These are phyloP conservation scores for Spialia ferax DNA, from an alignment of 2,888 invertebrate genomes.

Conservation along the genomic window DNA sequence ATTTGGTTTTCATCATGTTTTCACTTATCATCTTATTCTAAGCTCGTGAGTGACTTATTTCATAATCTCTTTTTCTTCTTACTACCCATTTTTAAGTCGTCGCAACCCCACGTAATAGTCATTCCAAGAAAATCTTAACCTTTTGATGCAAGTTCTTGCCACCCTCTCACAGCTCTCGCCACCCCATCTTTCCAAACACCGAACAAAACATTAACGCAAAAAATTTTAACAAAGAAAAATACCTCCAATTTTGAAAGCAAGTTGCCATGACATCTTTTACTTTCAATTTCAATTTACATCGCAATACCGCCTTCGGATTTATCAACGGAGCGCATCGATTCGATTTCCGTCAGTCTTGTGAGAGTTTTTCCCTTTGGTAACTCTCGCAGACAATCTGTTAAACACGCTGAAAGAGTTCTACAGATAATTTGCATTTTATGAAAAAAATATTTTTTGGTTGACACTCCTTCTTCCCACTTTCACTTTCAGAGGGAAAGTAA, in stretches of 20 bases:
- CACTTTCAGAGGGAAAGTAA: neutral
- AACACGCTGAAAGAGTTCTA: constrained; percentile 19
- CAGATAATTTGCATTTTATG: constrained; percentile 18
- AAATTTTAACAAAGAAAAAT: constrained; percentile 1
- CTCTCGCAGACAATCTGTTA: constrained; percentile 22
- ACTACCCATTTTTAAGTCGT: too few species aligned
- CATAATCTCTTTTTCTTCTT: too few species aligned
- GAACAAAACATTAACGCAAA: constrained; percentile 8
- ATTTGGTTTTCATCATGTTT: too few species aligned
- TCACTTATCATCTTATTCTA: too few species aligned
- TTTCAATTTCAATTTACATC: constrained; percentile 32
- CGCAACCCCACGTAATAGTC: neutral
- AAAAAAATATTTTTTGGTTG: neutral
- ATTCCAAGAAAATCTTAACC: neutral
- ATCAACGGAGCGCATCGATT: constrained; percentile 34
- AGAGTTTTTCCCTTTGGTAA: constrained; percentile 9
- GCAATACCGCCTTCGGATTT: constrained; percentile 25
- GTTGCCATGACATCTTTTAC: constrained; percentile 6
- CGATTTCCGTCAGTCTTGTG: constrained; percentile 33
- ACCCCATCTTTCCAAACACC: neutral
- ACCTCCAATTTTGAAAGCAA: constrained; percentile 1
- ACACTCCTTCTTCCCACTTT: neutral
- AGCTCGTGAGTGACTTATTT: too few species aligned
- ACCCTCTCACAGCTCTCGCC: neutral
- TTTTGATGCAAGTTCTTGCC: neutral